Evolutionary conservation across 2,113 vertebrate species (phyloP).

Genomic region (Marcusenius ussheri): DNA sequence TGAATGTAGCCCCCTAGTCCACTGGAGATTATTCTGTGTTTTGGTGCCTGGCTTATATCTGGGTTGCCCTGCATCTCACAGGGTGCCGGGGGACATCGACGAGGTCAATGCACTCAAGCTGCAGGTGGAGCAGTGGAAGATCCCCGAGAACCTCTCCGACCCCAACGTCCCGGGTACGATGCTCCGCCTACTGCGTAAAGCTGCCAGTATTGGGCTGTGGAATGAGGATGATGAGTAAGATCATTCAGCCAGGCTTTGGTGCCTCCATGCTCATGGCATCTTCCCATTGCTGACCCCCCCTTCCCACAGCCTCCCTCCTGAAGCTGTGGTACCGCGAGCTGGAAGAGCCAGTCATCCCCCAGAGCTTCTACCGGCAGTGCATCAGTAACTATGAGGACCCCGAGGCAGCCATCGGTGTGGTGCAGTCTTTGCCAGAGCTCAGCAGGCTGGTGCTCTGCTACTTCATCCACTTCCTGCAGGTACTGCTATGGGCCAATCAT

Average conservation of each 20-base stretch:
- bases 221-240: background rate
- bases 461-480: slow-evolving; percentile 75
- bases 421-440: slow-evolving; percentile 65
- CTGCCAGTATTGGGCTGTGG: background rate
- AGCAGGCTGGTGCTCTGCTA: slow-evolving; percentile 70
- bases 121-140: slow-evolving; percentile 72
- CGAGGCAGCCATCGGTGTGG: slow-evolving; percentile 60
- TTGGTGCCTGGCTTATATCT: background rate
- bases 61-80: slow-evolving; percentile 35
- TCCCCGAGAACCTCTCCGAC: slow-evolving; percentile 62
- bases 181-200: background rate
- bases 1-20: background rate
- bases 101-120: slow-evolving; percentile 71
- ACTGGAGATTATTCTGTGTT: background rate
- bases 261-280: background rate
- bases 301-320: slow-evolving; percentile 59
- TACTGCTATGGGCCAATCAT: slow-evolving; percentile 27
- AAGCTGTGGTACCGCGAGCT: slow-evolving; percentile 73
- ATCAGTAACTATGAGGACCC: slow-evolving; percentile 70
- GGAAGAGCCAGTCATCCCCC: slow-evolving; percentile 70
- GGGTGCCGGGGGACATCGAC: slow-evolving; percentile 71
- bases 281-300: background rate
- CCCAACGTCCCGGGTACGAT: slow-evolving; percentile 65
- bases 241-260: background rate
- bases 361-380: slow-evolving; percentile 67